Base-by-base conservation (phyloP, 2,113 vertebrate genomes). In the Takifugu bimaculatus region DNA sequence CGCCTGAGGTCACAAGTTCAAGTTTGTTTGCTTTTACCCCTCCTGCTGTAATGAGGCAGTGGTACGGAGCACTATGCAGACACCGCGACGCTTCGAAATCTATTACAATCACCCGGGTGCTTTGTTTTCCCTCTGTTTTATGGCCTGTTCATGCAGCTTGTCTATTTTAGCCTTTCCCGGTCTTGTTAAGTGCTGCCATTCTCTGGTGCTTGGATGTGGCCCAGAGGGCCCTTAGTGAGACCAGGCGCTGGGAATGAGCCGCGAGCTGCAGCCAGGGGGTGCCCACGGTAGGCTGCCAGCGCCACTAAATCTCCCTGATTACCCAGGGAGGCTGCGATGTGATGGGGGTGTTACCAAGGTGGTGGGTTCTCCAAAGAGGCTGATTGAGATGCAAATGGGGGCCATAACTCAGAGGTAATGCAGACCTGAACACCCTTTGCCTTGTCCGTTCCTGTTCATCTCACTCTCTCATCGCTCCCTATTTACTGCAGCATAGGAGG, bases 351-450 rank as follows among this genome's bases (percentile, higher is more conserved):
- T 88, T 88, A 82, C 87, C 60, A 81, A 90, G 92, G 91, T 90
- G 93, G 92, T 90, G 91, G 90, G 91, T 92, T 93, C 93, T 93
- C 92, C 90, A 91, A 92, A 85, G 88, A 86, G 90, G 92, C 93
- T 90, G 93, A 95, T 95, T 93, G 93, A 95, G 95, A 96, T 96
- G 94, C 95, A 96, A 96, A 97, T 96, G 87, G 88, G 54, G 59
- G 88, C 77, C 91, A 94, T 96, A 95, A 97, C 94, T 98, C 94
- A 94, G 88, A 92, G 81, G 91, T 94, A 95, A 95, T 95, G 93
- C 92, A 91, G 93, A 93, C 91, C 92, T 83, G 84, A 88, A 74
- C 84, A 86, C 81, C 80, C 87, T 86, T 77, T 76, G 77, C 80
- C 75, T 82, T 66, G 78, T 83, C 84, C 77, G 32, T 81, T 88